Evolutionary conservation across 2,797 vertebrate genomes (phyloP).

Genomic region (Numenius phaeopus): DNA sequence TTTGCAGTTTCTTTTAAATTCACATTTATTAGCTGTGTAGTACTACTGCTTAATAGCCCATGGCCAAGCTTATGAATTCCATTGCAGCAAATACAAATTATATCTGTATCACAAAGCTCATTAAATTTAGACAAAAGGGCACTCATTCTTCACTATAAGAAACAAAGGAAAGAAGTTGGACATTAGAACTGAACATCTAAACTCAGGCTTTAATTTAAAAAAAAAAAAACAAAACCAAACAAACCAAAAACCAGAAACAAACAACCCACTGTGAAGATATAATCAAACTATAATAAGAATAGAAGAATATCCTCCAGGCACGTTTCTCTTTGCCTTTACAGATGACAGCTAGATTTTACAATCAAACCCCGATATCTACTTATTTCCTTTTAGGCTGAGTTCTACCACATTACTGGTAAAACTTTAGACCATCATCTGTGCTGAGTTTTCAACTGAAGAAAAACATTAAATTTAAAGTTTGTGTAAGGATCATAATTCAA

Average conservation of each 20-base stretch:
- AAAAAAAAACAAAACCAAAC: not conserved
- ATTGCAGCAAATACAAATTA: not conserved
- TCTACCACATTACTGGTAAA: not conserved
- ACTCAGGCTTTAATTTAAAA: not conserved
- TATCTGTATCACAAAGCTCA: not conserved
- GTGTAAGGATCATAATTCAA: not conserved
- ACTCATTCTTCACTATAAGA: not conserved
- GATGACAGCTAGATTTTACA: not conserved
- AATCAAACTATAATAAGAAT: not conserved
- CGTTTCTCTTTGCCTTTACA: not conserved
- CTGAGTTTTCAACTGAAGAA: not conserved
- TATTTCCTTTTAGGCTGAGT: not conserved
- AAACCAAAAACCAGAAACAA: not conserved
- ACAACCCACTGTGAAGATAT: not conserved
- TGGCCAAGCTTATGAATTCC: not conserved
- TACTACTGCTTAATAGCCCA: not conserved
- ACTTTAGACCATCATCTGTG: not conserved
- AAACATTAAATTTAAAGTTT: not conserved
- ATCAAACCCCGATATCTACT: not conserved
- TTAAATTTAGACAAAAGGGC: not conserved
- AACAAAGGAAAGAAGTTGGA: not conserved
- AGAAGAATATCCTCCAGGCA: not conserved
- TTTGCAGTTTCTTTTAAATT: not conserved
- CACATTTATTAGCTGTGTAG: not conserved
- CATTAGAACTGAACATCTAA: not conserved